phyloP scores from a whole-genome alignment of 1,140 invertebrate genomes.

The Leguminivora glycinivorella region DNA sequence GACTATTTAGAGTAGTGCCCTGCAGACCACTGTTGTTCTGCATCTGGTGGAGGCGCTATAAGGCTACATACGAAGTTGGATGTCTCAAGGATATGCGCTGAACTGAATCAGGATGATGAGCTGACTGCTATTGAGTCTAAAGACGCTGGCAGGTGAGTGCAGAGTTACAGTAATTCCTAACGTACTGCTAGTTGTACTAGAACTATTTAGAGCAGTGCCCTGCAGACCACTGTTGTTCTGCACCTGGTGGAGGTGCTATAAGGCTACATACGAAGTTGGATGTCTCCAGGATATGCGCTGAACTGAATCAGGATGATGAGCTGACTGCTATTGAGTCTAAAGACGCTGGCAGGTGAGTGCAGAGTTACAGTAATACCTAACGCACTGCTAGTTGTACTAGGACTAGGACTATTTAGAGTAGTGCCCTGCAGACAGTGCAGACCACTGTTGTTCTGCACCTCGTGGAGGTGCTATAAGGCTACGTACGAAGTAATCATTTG shows the following conservation, averaged over 20 bases:
- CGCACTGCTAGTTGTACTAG: too few relatives aligned
- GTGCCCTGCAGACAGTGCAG: conserved; percentile 67
- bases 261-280: conserved; percentile 67
- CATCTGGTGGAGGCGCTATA: conserved; percentile 63
- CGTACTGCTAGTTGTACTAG: too few relatives aligned
- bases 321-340: conserved; percentile 56
- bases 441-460: conserved; percentile 59
- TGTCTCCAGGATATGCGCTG: conserved; percentile 64
- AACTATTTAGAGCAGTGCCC: conserved; percentile 77
- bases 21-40: conserved; percentile 57
- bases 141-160: conserved; percentile 71
- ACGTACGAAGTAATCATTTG: conserved; percentile 68
- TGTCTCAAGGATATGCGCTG: conserved; percentile 64
- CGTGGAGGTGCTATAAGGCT: conserved; percentile 63
- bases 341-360: conserved; percentile 73
- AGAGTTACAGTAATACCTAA: too few relatives aligned
- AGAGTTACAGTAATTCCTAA: too few relatives aligned
- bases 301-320: conserved; percentile 61
- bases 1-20: conserved; percentile 77
- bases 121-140: conserved; percentile 57
- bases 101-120: conserved; percentile 61
- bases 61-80: conserved; percentile 67
- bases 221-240: conserved; percentile 58
- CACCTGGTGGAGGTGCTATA: conserved; percentile 61
- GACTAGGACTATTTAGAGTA: conserved; percentile 76